These are phyloP conservation scores for Camelus bactrianus DNA, from an alignment of 2,113 vertebrate genomes.

Conservation along the genomic window DNA sequence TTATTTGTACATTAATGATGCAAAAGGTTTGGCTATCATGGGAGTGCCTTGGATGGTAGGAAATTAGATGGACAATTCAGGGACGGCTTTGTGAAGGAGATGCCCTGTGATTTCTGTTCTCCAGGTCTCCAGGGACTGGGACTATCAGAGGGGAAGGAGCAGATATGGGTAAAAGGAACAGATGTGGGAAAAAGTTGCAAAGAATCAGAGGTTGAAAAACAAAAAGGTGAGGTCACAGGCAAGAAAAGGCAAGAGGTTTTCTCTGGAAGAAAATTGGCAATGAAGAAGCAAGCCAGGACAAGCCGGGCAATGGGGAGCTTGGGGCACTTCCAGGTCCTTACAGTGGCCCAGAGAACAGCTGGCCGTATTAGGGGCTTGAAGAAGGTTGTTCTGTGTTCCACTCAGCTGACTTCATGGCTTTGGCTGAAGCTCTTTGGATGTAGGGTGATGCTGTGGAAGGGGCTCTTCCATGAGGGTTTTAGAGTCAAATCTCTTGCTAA, in stretches of 20 bases:
- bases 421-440: not conserved
- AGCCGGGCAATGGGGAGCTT: not conserved
- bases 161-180: not conserved
- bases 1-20: not conserved
- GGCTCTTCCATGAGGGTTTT: not conserved
- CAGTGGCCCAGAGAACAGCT: not conserved
- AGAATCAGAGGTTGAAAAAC: not conserved
- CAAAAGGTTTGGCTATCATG: not conserved
- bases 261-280: not conserved
- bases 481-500: not conserved
- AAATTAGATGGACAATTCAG: not conserved
- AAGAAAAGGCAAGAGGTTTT: constrained; percentile 30
- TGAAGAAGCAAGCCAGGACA: not conserved
- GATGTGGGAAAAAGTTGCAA: not conserved
- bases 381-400: not conserved
- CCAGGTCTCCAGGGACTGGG: not conserved
- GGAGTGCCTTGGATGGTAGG: not conserved
- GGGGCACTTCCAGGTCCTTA: not conserved
- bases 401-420: not conserved
- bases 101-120: not conserved
- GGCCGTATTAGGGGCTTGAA: not conserved
- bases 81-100: not conserved
- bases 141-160: not conserved
- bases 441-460: not conserved
- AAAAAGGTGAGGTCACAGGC: not conserved